These are phyloP conservation scores for Hypotaenidia philippensis DNA, from an alignment of 2,797 vertebrate genomes.

Conservation along the genomic window DNA sequence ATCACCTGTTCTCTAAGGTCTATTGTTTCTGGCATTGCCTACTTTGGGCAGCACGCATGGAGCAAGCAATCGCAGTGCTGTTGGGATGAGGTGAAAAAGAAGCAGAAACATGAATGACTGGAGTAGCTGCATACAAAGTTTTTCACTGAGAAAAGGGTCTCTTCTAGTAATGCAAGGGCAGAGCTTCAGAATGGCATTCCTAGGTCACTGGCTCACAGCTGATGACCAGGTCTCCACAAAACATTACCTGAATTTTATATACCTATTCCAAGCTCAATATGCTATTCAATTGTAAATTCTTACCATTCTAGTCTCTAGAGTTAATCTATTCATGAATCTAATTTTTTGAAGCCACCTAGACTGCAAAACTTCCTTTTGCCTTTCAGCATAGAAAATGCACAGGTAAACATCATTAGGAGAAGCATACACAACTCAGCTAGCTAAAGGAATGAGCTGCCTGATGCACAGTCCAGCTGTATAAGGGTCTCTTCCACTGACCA, in stretches of 20 bases:
- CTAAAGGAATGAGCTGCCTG: background rate
- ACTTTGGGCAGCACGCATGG: background rate
- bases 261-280: background rate
- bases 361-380: background rate
- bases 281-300: background rate
- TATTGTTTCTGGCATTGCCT: background rate
- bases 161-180: background rate
- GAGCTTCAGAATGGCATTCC: background rate
- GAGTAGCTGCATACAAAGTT: background rate
- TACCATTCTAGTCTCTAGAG: background rate
- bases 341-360: background rate
- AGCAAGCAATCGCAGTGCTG: background rate
- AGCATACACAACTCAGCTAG: background rate
- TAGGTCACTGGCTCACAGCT: background rate
- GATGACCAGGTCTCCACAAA: rapidly evolving
- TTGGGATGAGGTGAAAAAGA: background rate
- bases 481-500: background rate
- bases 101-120: background rate
- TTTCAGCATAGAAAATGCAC: background rate
- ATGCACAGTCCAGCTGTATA: background rate
- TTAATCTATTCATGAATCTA: background rate
- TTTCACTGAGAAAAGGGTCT: background rate
- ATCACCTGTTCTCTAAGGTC: background rate
- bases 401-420: rapidly evolving
- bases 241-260: background rate